Base-by-base conservation (phyloP, 2,888 invertebrate genomes). In the Sclerodermus sp. region DNA sequence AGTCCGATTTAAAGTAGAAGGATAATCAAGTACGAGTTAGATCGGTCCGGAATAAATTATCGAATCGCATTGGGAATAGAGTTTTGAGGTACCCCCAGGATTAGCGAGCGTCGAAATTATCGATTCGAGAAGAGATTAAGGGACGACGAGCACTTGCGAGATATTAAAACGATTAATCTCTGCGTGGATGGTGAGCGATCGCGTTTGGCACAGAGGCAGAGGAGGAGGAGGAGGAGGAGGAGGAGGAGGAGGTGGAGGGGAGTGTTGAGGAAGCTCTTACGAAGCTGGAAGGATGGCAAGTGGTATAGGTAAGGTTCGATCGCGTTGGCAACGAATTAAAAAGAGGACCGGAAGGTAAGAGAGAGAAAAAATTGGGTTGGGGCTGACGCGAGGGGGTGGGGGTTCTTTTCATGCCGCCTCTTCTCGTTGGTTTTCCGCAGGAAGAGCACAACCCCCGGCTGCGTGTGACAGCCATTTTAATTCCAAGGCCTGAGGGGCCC, bases 401-500 rank as follows among this genome's bases (percentile, higher is more conserved):
- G 45, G 47, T 32, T 36, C 14, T 15, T 13, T 16, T 40, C 18
- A 17, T 42, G 23, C 32, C 10, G 15, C 18, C 47, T 38, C 31
- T 48, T 45, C 39, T 37, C 42, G 14, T 44, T 43, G 34, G n/a
- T 34, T 34, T 34, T 34, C 34, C 34, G 34, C 34, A 34, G 34
- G 34, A 34, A 34, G 34, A 34, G 34, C 34, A 34, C 34, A 12
- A n/a, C 36, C 10, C 32, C 51, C 48, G 56, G 58, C 59, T 58
- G 58, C 53, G 53, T 59, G 62, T 55, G 59, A 61, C 65, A 67
- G 61, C 58, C 61, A 66, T 70, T 68, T 68, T 64, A 64, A 63
- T 64, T 58, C 51, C 45, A 57, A 64, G 65, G 66, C 70, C 66
- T 62, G 55, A 63, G 67, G 69, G 60, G 62, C 61, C 62, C 66